Evolutionary conservation across 2,113 vertebrate genomes (phyloP), one percentile per base, ranked within the genome.

Genomic region (Charadrius vociferus): DNA sequence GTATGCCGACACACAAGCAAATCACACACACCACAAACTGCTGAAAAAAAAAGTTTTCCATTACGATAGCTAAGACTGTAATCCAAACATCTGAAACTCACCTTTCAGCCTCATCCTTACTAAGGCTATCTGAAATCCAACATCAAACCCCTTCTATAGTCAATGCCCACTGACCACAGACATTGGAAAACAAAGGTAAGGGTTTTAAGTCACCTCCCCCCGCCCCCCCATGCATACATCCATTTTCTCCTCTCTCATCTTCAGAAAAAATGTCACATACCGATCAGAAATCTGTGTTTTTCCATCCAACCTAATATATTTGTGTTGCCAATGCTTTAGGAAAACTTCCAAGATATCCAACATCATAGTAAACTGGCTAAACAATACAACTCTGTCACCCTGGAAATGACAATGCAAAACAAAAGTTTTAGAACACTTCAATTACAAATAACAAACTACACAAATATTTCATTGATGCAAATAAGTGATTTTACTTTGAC

Each of bases 361-460:
- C 98, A 99, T 99, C 99, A 99, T 99, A 62, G 99, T 99, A 97
- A 99, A 99, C 83, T 99, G 99, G 97, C 99, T 99, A 95, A 99
- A 99, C 49, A 99, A 97, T 27, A 99, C 99, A 95, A 99, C 99
- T 97, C 99, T 95, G 94, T 99, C 98, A 75, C 99, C 99, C 99
- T 99, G 72, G 96, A 67, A 88, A 97, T 61, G 10, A 81, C 88
- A 85, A 82, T 93, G 53, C 86, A 50, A 90, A 53, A 53, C 4
- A 41, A 18, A 68, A 52, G 55, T 36, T 88, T 71, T 74, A 45
- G 39, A 45, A 83, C 9, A 18, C 1, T 7, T 21, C 27, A 77
- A 6, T 87, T 59, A 88, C 13, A 27, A 15, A 88, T 34, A 82
- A 87, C 2, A 1, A 96, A 75, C n/a, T 13, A 83, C 36, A 77